These are phyloP conservation scores for Echinarachnius parma DNA, from an alignment of 53 echinoderm and acorn worm species.

Conservation along the genomic window DNA sequence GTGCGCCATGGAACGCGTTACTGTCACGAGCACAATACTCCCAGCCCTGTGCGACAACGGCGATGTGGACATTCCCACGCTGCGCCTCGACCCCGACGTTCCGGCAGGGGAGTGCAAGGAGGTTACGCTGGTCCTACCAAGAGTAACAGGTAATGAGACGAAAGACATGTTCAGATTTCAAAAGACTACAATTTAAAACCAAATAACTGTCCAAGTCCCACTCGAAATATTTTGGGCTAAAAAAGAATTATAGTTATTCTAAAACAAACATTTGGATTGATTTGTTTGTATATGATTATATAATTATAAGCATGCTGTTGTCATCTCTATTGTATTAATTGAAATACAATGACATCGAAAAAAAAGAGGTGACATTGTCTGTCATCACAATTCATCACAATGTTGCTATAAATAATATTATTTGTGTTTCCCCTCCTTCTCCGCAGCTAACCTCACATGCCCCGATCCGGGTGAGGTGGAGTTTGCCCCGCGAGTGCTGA, in stretches of 20 bases:
- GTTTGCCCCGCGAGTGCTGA: neutral
- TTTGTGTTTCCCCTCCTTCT: neutral
- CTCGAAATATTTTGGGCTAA: too few relatives aligned
- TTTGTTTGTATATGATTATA: too few relatives aligned
- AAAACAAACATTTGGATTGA: too few relatives aligned
- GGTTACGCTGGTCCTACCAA: slow-evolving; percentile 20
- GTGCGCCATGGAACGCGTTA: slow-evolving; percentile 18
- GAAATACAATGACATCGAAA: too few relatives aligned
- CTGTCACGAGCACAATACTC: slow-evolving; percentile 4
- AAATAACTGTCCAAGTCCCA: too few relatives aligned
- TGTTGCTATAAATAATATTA: too few relatives aligned
- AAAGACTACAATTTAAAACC: too few relatives aligned
- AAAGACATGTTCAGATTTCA: too few relatives aligned
- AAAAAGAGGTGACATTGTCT: too few relatives aligned
- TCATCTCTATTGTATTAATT: too few relatives aligned
- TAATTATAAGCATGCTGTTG: too few relatives aligned
- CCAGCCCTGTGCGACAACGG: slow-evolving; percentile 2
- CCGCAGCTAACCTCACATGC: slow-evolving; percentile 13
- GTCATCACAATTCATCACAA: neutral
- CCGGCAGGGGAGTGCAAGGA: slow-evolving; percentile 3
- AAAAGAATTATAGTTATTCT: too few relatives aligned
- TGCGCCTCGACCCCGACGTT: neutral
- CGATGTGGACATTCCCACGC: slow-evolving; percentile 4
- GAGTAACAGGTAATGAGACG: slow-evolving; percentile 8
- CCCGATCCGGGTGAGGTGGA: slow-evolving; percentile 21